Conservation (phyloP, 1,140 invertebrate species). For the Penaeus chinensis region DNA sequence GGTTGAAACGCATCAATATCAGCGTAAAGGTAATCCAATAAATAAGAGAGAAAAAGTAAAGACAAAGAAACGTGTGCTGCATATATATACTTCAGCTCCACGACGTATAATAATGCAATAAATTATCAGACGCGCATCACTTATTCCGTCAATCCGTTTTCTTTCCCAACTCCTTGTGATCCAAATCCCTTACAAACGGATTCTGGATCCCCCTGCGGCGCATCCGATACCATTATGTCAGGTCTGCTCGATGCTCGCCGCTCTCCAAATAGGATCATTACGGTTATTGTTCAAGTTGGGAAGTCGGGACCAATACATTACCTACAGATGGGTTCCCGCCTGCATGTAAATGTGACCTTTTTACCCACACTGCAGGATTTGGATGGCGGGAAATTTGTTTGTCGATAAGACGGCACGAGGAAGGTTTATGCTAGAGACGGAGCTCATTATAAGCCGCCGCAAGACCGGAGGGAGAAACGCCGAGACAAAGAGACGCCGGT, state of each 20-base stretch:
- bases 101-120: slow-evolving; percentile 45
- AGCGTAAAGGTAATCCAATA: background rate
- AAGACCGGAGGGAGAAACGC: slow-evolving; percentile 29
- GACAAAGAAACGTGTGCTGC: slow-evolving; percentile 26
- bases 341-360: slow-evolving; percentile 61
- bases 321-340: slow-evolving; percentile 57
- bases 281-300: slow-evolving; percentile 60
- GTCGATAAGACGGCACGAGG: slow-evolving; percentile 51
- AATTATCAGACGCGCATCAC: slow-evolving; percentile 51
- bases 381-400: slow-evolving; percentile 59
- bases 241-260: slow-evolving; percentile 53
- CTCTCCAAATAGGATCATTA: slow-evolving; percentile 60
- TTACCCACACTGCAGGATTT: slow-evolving; percentile 59
- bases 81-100: slow-evolving; percentile 44
- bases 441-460: slow-evolving; percentile 58
- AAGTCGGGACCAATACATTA: slow-evolving; percentile 59
- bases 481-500: slow-evolving; percentile 51
- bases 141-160: slow-evolving; percentile 58
- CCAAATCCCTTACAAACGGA: slow-evolving; percentile 60
- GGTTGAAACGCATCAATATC: no score
- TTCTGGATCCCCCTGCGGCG: slow-evolving; percentile 46
- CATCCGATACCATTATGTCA: slow-evolving; percentile 58
- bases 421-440: slow-evolving; percentile 56
- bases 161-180: slow-evolving; percentile 42
- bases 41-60: slow-evolving; percentile 12